Base-by-base conservation (phyloP, 2,797 vertebrate species). In the Neomorphus geoffroyi region DNA sequence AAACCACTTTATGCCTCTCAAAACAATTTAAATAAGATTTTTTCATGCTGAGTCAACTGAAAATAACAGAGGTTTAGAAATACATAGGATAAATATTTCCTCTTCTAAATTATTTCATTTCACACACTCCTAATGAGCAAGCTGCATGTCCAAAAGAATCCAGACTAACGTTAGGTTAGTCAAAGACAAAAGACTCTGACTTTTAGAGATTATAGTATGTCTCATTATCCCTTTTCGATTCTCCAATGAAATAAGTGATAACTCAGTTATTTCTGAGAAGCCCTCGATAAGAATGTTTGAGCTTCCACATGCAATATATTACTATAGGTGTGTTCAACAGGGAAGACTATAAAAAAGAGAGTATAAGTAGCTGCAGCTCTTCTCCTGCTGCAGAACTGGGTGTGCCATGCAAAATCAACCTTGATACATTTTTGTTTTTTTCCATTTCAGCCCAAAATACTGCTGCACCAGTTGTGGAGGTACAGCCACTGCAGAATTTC, bases 21-120 rank as follows among this genome's bases (percentile, higher is more conserved):
- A 86, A 80, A 80, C 30, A 69, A 46, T 75, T 30, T 51, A 77
- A 84, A 78, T 23, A 69, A 66, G 54, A 58, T 17, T 15, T 88
- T 86, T 93, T 87, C 27, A 43, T 89, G 88, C 66, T 80, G 28
- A 32, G 50, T 39, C 24, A 43, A 81, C 46, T 48, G 72, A 92
- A 97, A 96, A 82, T 56, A 95, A 82, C 4, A 60, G 37, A 69
- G 45, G 58, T 74, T 81, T 62, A 65, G 64, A 92, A 93, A 84
- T 57, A 46, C 13, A 24, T 9, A 62, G 26, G 27, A n/a, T 74
- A 77, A 66, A 57, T 7, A 2, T 74, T 89, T 70, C 30, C 10
- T 57, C 56, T 86, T 50, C 70, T 18, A 51, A 85, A 82, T 50
- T 11, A 75, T 60, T 90, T 72, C n/a, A 30, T n/a, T 88, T 86